Evolutionary conservation across 2,888 invertebrate species (phyloP).

Genomic region (Macrophya annulata): DNA sequence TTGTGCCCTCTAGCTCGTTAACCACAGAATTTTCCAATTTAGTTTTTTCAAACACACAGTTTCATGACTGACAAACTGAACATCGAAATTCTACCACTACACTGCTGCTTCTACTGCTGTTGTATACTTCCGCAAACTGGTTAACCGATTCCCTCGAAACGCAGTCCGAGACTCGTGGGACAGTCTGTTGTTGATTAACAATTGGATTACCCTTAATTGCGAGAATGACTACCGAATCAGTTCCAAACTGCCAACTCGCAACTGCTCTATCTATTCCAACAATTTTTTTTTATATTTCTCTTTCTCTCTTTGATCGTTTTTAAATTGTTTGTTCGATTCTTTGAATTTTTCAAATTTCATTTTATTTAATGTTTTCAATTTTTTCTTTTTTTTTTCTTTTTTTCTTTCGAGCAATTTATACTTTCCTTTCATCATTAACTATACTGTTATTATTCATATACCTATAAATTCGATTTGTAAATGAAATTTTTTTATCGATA

Average conservation of each 20-base stretch:
- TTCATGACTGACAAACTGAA: slow-evolving; percentile 19
- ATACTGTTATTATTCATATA: too few species aligned
- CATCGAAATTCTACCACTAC: background rate
- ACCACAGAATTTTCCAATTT: slow-evolving; percentile 69
- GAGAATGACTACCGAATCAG: slow-evolving; percentile 63
- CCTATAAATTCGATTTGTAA: too few species aligned
- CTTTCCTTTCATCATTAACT: too few species aligned
- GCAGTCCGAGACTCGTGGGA: slow-evolving; percentile 54
- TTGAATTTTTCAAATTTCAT: background rate
- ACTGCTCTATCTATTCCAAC: background rate
- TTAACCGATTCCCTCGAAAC: slow-evolving; percentile 50
- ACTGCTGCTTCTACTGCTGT: background rate
- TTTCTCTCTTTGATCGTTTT: background rate
- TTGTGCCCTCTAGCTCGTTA: slow-evolving; percentile 62
- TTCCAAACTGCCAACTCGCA: background rate
- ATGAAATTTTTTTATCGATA: too few species aligned
- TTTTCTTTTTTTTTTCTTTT: background rate
- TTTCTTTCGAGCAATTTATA: background rate
- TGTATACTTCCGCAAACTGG: slow-evolving; percentile 6
- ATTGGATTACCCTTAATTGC: slow-evolving; percentile 70
- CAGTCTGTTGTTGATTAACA: slow-evolving; percentile 69
- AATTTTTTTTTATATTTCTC: too few species aligned
- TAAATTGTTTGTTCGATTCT: background rate
- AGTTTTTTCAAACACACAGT: slow-evolving; percentile 63
- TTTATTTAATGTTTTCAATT: background rate